These are phyloP conservation scores for Bos indicus DNA, from an alignment of 2,113 vertebrate species.

Conservation along the genomic window DNA sequence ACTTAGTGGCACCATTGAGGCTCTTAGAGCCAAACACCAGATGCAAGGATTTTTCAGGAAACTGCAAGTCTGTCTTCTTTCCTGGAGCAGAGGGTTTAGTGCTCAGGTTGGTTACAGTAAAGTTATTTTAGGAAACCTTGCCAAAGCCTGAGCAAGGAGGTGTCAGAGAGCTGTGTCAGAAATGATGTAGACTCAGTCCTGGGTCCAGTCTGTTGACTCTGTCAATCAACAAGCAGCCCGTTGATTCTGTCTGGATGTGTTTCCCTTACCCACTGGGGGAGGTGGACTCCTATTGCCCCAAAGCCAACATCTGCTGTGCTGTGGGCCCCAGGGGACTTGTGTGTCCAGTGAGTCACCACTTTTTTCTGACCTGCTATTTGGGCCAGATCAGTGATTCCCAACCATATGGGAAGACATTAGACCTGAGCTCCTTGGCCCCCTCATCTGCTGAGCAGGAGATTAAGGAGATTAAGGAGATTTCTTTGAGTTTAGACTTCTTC, in stretches of 20 bases:
- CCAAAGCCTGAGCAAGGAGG: neutral
- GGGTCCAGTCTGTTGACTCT: neutral
- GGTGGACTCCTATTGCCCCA: neutral
- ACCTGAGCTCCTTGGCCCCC: neutral
- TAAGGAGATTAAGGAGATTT: too few relatives aligned
- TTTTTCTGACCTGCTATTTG: neutral
- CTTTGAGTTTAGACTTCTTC: neutral
- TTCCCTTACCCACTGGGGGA: neutral
- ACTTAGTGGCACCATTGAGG: slow-evolving; percentile 48
- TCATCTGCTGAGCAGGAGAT: neutral
- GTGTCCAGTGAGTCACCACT: neutral
- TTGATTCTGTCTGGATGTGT: neutral
- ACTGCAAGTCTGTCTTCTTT: slow-evolving; percentile 25
- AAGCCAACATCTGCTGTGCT: neutral
- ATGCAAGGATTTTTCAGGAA: slow-evolving; percentile 54
- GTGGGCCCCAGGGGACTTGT: neutral
- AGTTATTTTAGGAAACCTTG: slow-evolving; percentile 27
- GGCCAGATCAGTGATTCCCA: neutral
- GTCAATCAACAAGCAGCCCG: neutral
- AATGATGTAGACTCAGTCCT: neutral
- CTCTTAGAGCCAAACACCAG: slow-evolving; percentile 39
- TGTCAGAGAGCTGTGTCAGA: neutral
- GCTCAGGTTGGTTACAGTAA: neutral
- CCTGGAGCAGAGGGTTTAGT: neutral
- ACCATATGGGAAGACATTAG: neutral